phyloP scores from a whole-genome alignment of 2,113 vertebrate genomes.

The Aspiorhynchus laticeps region DNA sequence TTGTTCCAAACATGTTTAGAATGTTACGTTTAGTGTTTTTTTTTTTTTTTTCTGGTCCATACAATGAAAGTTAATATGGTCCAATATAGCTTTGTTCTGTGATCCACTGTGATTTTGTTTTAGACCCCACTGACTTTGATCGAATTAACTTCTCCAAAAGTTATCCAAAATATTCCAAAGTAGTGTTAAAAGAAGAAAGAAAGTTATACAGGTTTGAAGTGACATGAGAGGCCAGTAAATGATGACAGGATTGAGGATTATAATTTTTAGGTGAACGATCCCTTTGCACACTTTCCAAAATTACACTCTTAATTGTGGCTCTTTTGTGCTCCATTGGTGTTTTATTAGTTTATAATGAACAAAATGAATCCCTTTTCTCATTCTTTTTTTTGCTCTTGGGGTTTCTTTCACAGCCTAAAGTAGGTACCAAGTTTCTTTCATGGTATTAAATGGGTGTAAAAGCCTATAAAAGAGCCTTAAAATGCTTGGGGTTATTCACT shows the following conservation, averaged over 20 bases:
- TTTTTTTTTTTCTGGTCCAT: neutral
- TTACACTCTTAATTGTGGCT: neutral
- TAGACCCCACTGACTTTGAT: neutral
- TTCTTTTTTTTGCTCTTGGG: neutral
- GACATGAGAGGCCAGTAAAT: neutral
- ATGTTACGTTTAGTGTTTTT: neutral
- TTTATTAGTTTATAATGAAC: constrained; percentile 6
- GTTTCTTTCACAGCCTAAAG: neutral
- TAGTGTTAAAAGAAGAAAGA: neutral
- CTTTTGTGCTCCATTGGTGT: neutral
- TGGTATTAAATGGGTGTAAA: constrained; percentile 34
- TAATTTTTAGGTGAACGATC: neutral
- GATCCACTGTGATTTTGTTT: neutral
- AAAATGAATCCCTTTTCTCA: neutral
- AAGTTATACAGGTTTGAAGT: neutral
- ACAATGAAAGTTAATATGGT: neutral
- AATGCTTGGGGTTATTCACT: constrained; percentile 19
- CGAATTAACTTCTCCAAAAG: no score
- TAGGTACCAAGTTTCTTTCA: constrained; percentile 7
- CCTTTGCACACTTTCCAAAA: neutral
- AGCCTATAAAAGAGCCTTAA: constrained; percentile 15
- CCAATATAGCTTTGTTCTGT: no score
- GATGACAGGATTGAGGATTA: neutral
- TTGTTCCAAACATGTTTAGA: neutral
- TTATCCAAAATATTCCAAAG: no score